Evolutionary conservation across 2,888 invertebrate species (phyloP), one percentile per base, ranked within the genome.

Genomic region (Ferdinandea cuprea): DNA sequence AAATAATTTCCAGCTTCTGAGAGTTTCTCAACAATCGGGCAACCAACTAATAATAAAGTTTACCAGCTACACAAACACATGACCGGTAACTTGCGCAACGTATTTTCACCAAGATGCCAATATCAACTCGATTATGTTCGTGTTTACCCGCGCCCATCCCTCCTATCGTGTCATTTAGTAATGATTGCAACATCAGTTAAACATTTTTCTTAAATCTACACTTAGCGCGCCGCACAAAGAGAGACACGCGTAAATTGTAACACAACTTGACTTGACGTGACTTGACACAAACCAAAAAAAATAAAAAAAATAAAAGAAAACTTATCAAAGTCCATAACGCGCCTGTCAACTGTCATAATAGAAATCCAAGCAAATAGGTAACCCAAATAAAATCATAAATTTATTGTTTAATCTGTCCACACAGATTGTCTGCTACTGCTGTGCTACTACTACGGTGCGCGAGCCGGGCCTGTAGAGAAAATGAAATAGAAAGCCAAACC

Each of bases 181-280:
- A 50, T 32, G 11, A 66, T 72, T 73, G 66, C 78, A 46, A 61
- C 59, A 73, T 58, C 1, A 59, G 30, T 54, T 40, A 28, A 54
- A 61, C 37, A 79, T 32, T 66, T 32, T 66, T 66, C 46, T 79
- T 56, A 54, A 79, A 73, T 68, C 59, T 25, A 73, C 73, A 78
- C 59, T 11, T 52, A 15, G 9, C 11, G 50, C 8, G 21, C 35
- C 35, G 46, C 32, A n/a, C 42, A 11, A 56, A 56, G 17, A 4
- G 2, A 56, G n/a, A 15, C 17, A 54, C 58, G 5, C 11, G 3
- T 32, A 37, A 63, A 37, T 32, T 50, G 63, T 63, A 48, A 50
- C 44, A 54, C 8, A 46, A 46, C 28, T 17, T 28, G 13, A 25
- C 25, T 25, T 25, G 25, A 25, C 25, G 3, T 54, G 8, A 44